Conservation (phyloP, 1,140 invertebrate genomes). For the Microplitis mediator region DNA sequence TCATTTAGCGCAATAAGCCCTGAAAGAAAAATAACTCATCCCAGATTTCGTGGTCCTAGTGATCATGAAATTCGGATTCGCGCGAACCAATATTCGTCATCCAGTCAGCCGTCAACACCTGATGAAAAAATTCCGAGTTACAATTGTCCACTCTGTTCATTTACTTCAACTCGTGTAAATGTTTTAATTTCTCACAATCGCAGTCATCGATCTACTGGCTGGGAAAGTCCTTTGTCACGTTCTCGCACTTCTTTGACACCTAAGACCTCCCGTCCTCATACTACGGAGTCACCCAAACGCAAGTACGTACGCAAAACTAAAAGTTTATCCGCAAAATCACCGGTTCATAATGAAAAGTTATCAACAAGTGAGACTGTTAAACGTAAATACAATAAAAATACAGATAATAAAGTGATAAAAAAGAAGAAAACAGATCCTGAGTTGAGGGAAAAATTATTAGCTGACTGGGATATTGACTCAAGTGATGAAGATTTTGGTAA, state of each 20-base stretch:
- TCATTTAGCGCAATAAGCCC: constrained; percentile 12
- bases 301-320: constrained; percentile 57
- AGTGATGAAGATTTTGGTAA: constrained; percentile 41
- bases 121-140: constrained; percentile 57
- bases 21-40: constrained; percentile 58
- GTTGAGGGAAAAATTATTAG: constrained; percentile 54
- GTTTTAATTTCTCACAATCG: constrained; percentile 73
- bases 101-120: constrained; percentile 42
- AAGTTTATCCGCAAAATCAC: constrained; percentile 29
- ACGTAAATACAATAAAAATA: constrained; percentile 47
- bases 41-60: constrained; percentile 63
- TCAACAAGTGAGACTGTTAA: constrained; percentile 40
- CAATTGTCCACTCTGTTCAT: constrained; percentile 70
- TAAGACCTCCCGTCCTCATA: constrained; percentile 30
- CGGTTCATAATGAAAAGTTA: constrained; percentile 37
- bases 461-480: constrained; percentile 59
- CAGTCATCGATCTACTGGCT: constrained; percentile 63
- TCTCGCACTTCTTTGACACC: constrained; percentile 32
- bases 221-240: constrained; percentile 22
- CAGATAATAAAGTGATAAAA: constrained; percentile 46
- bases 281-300: constrained; percentile 56
- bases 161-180: constrained; percentile 69
- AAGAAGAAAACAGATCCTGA: constrained; percentile 57
- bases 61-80: constrained; percentile 70
- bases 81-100: constrained; percentile 35